phyloP scores from a whole-genome alignment of 2,113 vertebrate species.

The Tauraco erythrolophus region DNA sequence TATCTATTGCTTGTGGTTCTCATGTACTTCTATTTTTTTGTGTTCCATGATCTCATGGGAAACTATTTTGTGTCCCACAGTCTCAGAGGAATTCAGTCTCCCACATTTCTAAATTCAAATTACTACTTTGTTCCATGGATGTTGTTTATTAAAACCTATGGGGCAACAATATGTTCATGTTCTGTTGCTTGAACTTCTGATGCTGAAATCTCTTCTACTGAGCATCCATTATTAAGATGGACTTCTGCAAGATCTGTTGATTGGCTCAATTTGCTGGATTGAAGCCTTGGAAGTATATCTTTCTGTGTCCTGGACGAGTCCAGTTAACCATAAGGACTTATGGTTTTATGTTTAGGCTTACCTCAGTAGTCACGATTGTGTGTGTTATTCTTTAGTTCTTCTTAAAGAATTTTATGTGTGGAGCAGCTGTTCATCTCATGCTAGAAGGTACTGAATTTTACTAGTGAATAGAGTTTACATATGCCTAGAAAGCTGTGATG shows the following conservation, averaged over 20 bases:
- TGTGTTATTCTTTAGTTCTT: neutral
- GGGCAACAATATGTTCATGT: neutral
- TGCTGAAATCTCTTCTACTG: neutral
- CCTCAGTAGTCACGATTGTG: neutral
- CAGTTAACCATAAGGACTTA: neutral
- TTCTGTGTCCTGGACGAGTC: neutral
- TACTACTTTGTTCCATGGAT: neutral
- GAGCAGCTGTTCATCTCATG: neutral
- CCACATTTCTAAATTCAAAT: neutral
- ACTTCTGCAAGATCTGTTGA: neutral
- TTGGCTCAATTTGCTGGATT: neutral
- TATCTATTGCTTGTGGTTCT: too few relatives aligned
- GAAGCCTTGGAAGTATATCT: neutral
- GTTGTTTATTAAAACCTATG: neutral
- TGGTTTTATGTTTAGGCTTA: neutral
- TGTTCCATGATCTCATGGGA: too few relatives aligned
- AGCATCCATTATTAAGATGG: neutral
- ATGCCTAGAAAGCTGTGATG: neutral
- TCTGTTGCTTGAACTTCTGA: neutral
- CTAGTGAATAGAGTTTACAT: neutral
- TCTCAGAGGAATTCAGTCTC: too few relatives aligned
- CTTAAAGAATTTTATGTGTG: neutral
- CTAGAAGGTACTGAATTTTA: neutral
- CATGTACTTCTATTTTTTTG: too few relatives aligned
- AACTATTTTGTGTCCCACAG: too few relatives aligned